Base-by-base conservation (phyloP, 2,888 invertebrate species). In the Amitus sp. region DNA sequence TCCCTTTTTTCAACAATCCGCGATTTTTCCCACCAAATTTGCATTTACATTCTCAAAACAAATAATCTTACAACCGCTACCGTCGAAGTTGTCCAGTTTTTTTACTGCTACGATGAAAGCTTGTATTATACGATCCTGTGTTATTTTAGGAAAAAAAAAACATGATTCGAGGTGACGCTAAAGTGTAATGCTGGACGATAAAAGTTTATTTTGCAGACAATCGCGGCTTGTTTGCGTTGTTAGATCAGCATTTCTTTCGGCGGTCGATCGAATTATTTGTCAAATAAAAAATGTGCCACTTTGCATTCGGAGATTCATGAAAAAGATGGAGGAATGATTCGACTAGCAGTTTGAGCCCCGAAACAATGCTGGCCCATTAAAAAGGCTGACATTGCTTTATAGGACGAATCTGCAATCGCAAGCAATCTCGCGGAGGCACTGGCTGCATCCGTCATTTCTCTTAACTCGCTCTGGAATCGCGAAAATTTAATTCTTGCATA, bases 291-390 rank as follows among this genome's bases (percentile, higher is more conserved):
- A 37, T 2, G n/a, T 13, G n/a, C 15, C 12, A 37, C 4, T 37
- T 37, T 37, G 37, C 6, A 37, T 2, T 6, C 15, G 3, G 17
- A 37, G 30, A 30, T 30, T 30, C 10, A 30, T 30, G 30, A 30
- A 30, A 5, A 30, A 10, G 30, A 42, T 42, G 12, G 13, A 37
- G 20, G 17, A 56, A 49, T 37, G 43, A 39, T 39, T 23, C 37
- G 42, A 52, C 30, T 52, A 43, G 28, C 42, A 55, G 18, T 30
- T 27, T 18, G 23, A 43, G 34, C 46, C 40, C 34, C 46, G 43
- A 50, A 55, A 55, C 53, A 62, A 56, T 54, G 37, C 19, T 40
- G 40, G 50, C 46, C 50, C 50, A 57, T 57, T 57, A 50, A 28
- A 50, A 57, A 46, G 39, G 37, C 48, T 50, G 50, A 50, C 56